These are phyloP conservation scores for Sebastes oblongus DNA, from an alignment of 2,797 vertebrate genomes.

Conservation along the genomic window DNA sequence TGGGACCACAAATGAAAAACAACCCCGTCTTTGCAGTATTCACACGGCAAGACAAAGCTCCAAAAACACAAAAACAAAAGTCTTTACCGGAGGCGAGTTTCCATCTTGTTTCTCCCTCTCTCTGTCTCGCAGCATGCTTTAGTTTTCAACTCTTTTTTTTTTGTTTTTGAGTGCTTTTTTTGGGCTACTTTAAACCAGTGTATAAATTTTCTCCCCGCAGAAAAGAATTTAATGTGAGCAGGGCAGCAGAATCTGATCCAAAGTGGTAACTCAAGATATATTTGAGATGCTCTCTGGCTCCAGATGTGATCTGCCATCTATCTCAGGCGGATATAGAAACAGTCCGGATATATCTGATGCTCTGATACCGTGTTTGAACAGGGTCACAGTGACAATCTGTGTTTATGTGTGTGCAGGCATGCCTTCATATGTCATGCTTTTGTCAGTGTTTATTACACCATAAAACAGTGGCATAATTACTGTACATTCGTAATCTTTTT, in stretches of 20 bases:
- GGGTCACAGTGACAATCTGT: constrained; percentile 7
- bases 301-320: constrained; percentile 10
- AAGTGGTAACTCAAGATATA: constrained; percentile 39
- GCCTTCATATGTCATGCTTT: constrained; percentile 1
- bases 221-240: neutral
- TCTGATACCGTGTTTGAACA: constrained; percentile 21
- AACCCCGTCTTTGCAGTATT: neutral
- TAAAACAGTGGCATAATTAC: constrained; percentile 28
- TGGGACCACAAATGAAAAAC: constrained; percentile 5
- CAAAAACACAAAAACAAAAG: constrained; percentile 10
- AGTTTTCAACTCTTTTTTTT: neutral
- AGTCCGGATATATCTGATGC: constrained; percentile 43
- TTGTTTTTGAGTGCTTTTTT: neutral
- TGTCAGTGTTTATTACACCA: constrained; percentile 27
- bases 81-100: constrained; percentile 3
- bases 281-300: constrained; percentile 24
- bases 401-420: constrained; percentile 13
- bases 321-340: constrained; percentile 29
- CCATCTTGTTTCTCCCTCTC: constrained; percentile 4
- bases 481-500: constrained; percentile 9
- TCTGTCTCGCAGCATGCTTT: neutral
- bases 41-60: neutral
- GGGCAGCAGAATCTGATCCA: constrained; percentile 4
- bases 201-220: neutral
- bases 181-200: neutral